Conservation (phyloP, 2,113 vertebrate species). For the Arvicanthis niloticus region DNA sequence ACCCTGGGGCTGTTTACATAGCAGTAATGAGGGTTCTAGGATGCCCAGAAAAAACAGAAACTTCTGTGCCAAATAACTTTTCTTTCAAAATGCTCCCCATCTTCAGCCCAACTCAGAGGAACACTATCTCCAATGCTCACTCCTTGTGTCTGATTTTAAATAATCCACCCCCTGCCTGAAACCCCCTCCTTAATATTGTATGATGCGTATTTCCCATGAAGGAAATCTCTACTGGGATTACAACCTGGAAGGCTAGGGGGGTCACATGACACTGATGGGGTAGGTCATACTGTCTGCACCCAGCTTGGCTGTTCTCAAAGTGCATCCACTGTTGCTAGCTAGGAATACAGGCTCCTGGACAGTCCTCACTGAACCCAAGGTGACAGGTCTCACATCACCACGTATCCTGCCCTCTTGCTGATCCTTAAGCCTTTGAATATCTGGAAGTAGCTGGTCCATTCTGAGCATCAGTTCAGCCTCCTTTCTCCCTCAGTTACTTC, state of each 20-base stretch:
- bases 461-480: background rate
- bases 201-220: background rate
- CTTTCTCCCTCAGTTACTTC: background rate
- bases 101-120: background rate
- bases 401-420: background rate
- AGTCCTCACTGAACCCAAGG: background rate
- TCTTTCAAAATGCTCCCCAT: background rate
- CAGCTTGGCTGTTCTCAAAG: background rate
- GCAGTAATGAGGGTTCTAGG: background rate
- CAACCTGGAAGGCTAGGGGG: background rate
- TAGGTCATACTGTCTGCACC: background rate
- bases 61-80: background rate
- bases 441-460: background rate
- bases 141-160: background rate
- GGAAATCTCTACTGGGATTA: background rate
- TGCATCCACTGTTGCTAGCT: too few species aligned
- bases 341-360: background rate
- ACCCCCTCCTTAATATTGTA: background rate
- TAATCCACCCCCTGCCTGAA: background rate
- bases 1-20: background rate
- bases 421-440: background rate
- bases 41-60: too few species aligned
- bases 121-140: background rate
- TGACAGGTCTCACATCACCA: background rate
- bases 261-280: background rate